Conservation (phyloP, 1,140 invertebrate genomes). For the Solen grandis region DNA sequence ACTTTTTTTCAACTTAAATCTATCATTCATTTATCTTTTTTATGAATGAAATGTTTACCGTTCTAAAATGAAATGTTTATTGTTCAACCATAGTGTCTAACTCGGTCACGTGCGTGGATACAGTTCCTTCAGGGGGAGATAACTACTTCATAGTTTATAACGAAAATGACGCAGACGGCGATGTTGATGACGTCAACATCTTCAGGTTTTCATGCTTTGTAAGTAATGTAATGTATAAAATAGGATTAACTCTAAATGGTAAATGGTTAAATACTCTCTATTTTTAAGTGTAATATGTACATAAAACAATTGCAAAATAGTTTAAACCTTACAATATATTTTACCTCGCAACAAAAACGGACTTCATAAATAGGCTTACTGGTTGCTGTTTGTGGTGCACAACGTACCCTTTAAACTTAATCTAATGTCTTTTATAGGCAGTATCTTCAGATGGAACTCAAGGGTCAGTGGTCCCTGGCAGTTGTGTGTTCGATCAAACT, state of each 20-base stretch:
- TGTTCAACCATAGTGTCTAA: neutral
- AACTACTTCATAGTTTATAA: constrained; percentile 34
- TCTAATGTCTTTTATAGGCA: constrained; percentile 2
- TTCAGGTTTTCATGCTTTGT: constrained; percentile 36
- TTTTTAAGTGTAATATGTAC: neutral
- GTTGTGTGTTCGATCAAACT: constrained; percentile 2
- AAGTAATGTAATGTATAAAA: neutral
- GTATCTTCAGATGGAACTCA: constrained; percentile 4
- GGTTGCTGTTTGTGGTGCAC: no score
- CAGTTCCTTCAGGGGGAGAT: constrained; percentile 1
- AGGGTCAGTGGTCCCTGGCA: constrained; percentile 4
- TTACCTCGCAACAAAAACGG: no score
- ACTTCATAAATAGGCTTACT: no score
- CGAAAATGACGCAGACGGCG: constrained; percentile 4
- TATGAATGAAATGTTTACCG: neutral
- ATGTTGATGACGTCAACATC: constrained; percentile 1
- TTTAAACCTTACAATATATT: no score
- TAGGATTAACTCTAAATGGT: neutral
- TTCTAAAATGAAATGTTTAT: neutral
- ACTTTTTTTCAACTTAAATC: neutral
- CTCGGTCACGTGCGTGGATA: constrained; percentile 25
- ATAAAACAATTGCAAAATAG: neutral
- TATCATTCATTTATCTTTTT: neutral
- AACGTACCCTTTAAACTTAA: no score
- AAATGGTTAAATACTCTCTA: neutral